Evolutionary conservation across 1,140 invertebrate genomes (phyloP).

Genomic region (Drosophila pseudoobscura): DNA sequence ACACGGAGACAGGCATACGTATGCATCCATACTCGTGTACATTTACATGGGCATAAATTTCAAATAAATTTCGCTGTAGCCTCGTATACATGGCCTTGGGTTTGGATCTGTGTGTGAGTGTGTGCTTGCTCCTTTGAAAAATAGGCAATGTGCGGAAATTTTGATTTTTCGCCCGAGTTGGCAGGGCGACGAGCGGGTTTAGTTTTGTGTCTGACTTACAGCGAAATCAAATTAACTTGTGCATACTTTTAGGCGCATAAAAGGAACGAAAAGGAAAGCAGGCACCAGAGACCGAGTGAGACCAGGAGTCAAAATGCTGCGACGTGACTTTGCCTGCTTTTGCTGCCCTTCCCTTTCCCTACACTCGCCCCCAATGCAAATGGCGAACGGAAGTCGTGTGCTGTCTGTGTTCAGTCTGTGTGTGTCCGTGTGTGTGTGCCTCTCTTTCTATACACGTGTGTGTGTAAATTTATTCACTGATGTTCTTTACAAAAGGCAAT

Average conservation of each 20-base stretch:
- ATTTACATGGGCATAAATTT: slow-evolving; percentile 13
- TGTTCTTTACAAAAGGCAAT: slow-evolving; percentile 60
- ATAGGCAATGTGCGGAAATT: slow-evolving; percentile 80
- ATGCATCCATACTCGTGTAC: not conserved
- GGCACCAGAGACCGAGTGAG: not conserved
- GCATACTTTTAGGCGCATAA: slow-evolving; percentile 55
- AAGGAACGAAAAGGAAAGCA: slow-evolving; percentile 9
- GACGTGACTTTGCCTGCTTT: slow-evolving; percentile 46
- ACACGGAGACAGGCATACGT: slow-evolving; percentile 12
- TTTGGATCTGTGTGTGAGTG: not conserved
- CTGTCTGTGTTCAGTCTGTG: not conserved
- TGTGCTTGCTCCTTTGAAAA: slow-evolving; percentile 41
- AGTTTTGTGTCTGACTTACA: slow-evolving; percentile 60
- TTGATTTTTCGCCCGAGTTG: slow-evolving; percentile 79
- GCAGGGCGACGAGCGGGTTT: slow-evolving; percentile 54
- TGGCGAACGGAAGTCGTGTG: slow-evolving; percentile 50
- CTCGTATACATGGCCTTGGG: not conserved
- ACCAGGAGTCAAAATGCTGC: slow-evolving; percentile 47
- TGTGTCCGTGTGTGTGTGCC: slow-evolving; percentile 19
- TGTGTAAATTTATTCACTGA: slow-evolving; percentile 46
- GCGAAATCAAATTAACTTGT: slow-evolving; percentile 78
- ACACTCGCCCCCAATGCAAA: slow-evolving; percentile 23
- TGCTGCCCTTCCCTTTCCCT: not conserved
- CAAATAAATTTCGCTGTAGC: slow-evolving; percentile 55
- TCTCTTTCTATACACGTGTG: slow-evolving; percentile 5